Base-by-base conservation (phyloP, 2,797 vertebrate species). In the Sebastes hubbsi region DNA sequence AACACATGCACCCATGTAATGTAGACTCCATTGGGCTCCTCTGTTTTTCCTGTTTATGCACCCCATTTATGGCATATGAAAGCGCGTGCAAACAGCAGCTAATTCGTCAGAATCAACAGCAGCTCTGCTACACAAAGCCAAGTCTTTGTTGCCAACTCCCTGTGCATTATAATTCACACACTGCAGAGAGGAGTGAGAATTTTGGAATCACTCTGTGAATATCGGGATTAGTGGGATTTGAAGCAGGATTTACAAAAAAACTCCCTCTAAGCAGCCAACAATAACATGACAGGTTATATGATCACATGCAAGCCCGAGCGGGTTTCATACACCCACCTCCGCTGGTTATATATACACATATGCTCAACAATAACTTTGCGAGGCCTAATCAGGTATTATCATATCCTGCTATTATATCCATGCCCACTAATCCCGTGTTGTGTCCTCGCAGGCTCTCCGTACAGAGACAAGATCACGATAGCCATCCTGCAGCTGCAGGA, bases 401-500 rank as follows among this genome's bases (percentile, higher is more conserved):
- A 8, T 18, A 64, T 72, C 36, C 52, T 49, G 38, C 70, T 73
- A 52, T 78, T 80, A 79, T 49, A 20, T 80, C 78, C 60, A 27
- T 13, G 20, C 67, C 72, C 77, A 16, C 36, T 38, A 13, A 65
- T 73, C 62, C 84, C 65, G 36, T 27, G 36, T 73, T 58, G 68
- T n/a, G 55, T 59, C 42, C 82, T 88, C 27, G 6, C 92, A 99
- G 98, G 98, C 86, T 99, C 98, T 79, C 98, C 98, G 0, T 99
- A 99, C 49, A 95, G 98, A 94, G 98, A 99, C 94, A 98, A 98
- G 93, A 99, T 99, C 93, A 99, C 98, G 59, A 99, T 99, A 89
- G 97, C 98, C 72, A 99, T 99, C 90, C 96, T 99, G 88, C 98
- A 99, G 94, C 95, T 99, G 70, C 98, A 99, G 91, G 98, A 99